phyloP scores from a whole-genome alignment of 2,113 vertebrate species.

The Lanius ludovicianus region DNA sequence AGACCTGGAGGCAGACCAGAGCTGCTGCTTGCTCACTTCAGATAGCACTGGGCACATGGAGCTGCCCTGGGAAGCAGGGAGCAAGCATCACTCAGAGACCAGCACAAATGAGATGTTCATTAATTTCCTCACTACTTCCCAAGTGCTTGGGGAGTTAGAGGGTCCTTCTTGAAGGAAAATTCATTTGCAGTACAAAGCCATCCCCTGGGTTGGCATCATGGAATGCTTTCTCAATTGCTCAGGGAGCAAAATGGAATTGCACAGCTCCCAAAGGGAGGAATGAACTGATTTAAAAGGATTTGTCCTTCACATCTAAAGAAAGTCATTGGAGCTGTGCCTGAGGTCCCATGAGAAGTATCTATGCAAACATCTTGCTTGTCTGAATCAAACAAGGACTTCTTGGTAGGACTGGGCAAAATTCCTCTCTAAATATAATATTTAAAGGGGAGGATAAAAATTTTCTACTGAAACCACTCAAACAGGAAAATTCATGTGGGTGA shows the following conservation, averaged over 20 bases:
- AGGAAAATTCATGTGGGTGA: not conserved
- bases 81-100: accelerated
- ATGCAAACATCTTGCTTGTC: not conserved
- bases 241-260: not conserved
- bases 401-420: not conserved
- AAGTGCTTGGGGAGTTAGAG: accelerated
- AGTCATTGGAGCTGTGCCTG: not conserved
- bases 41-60: not conserved
- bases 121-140: not conserved
- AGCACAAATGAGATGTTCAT: not conserved
- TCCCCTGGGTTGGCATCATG: not conserved
- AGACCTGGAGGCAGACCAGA: not conserved
- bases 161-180: not conserved
- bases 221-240: not conserved
- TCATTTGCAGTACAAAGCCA: not conserved
- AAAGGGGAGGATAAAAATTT: not conserved
- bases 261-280: not conserved
- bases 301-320: not conserved
- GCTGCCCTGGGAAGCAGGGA: not conserved
- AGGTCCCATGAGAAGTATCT: not conserved
- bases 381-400: not conserved
- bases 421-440: not conserved
- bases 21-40: not conserved
- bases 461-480: not conserved
- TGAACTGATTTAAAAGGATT: not conserved